Conservation (phyloP, 2,113 vertebrate genomes). For the Pseudolaguvia tuberculata region DNA sequence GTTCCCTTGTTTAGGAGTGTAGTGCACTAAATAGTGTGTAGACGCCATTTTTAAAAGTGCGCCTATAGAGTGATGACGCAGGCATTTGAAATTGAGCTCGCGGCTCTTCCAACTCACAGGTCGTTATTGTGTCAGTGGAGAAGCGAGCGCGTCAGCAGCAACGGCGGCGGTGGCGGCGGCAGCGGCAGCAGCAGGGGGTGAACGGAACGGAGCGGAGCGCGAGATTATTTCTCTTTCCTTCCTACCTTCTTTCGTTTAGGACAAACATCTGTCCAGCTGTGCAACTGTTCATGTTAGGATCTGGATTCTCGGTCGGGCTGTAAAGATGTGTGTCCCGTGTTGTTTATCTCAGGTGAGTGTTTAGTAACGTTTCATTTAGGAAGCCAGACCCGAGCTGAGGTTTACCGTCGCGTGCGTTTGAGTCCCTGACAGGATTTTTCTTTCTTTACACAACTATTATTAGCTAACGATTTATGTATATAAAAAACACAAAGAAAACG, state of each 20-base stretch:
- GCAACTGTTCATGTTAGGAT: slow-evolving; percentile 9
- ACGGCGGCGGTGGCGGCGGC: no score
- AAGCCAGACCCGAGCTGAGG: background rate
- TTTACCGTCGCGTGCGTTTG: background rate
- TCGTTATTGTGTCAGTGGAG: background rate
- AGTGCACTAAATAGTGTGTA: background rate
- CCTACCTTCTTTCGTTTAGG: slow-evolving; percentile 29
- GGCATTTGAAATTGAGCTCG: background rate
- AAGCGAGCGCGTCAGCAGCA: background rate
- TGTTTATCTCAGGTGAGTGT: slow-evolving; percentile 70
- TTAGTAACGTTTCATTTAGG: background rate
- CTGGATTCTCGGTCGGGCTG: background rate
- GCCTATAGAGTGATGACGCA: background rate
- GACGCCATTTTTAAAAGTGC: background rate
- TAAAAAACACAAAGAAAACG: background rate
- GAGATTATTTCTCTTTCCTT: background rate
- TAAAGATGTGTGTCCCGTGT: slow-evolving; percentile 62
- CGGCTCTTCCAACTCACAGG: background rate
- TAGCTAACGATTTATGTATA: background rate
- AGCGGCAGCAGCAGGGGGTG: no score
- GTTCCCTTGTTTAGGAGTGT: rapidly evolving
- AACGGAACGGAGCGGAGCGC: slow-evolving; percentile 32
- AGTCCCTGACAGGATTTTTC: background rate
- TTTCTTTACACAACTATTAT: background rate
- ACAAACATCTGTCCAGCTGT: slow-evolving; percentile 26